Conservation (phyloP, 2,113 vertebrate species). For the Pipra filicauda region DNA sequence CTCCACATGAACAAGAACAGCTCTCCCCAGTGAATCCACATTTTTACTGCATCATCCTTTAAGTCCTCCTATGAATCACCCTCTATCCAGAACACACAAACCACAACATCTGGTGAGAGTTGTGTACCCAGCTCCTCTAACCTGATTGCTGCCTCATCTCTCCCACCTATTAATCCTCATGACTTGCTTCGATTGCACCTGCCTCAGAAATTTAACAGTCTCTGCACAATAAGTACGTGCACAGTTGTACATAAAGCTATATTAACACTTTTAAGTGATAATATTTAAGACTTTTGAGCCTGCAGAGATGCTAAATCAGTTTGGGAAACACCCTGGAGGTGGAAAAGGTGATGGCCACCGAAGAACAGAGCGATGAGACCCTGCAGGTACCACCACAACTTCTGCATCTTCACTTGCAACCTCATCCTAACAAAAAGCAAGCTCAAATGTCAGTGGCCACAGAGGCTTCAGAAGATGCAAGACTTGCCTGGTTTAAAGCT, state of each 20-base stretch:
- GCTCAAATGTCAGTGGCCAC: not conserved
- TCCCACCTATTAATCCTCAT: not conserved
- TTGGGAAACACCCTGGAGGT: not conserved
- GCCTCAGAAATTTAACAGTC: not conserved
- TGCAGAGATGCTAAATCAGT: not conserved
- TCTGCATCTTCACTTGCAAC: not conserved
- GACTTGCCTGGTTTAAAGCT: not conserved
- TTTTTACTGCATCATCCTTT: not conserved
- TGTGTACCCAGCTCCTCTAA: not conserved
- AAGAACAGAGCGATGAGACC: not conserved
- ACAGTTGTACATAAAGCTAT: not conserved
- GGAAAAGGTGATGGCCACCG: not conserved
- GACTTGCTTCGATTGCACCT: not conserved
- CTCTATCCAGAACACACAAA: not conserved
- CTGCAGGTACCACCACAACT: not conserved
- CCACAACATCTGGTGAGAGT: rapidly evolving
- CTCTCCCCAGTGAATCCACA: not conserved
- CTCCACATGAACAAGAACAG: not conserved
- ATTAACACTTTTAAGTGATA: not conserved
- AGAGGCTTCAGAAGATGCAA: not conserved
- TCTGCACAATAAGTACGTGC: not conserved
- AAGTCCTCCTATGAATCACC: not conserved
- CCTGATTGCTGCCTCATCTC: too few species aligned
- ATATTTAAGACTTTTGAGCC: not conserved
- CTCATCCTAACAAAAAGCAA: not conserved